These are phyloP conservation scores for Pediacus dermestoides DNA, from an alignment of 2,888 invertebrate species.

Conservation along the genomic window DNA sequence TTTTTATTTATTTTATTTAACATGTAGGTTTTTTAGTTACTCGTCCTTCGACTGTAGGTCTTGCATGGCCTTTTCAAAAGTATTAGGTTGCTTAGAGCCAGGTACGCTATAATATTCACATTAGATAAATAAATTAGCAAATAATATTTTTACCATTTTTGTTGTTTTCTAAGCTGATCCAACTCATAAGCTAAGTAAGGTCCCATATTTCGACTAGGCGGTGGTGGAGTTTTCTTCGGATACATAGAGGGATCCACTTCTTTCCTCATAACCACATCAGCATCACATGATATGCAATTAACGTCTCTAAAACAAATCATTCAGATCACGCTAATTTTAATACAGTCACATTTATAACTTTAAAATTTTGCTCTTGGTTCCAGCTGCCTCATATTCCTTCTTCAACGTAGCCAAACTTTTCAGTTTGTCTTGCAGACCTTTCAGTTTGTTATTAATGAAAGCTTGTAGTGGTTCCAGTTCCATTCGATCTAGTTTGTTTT, in stretches of 20 bases:
- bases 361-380: conserved; percentile 63
- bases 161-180: conserved; percentile 54
- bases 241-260: conserved; percentile 52
- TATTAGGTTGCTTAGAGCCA: conserved; percentile 48
- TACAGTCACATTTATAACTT: conserved; percentile 46
- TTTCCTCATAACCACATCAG: conserved; percentile 67
- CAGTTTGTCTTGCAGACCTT: conserved; percentile 59
- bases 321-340: conserved; percentile 2
- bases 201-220: conserved; percentile 59
- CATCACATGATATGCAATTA: conserved; percentile 75
- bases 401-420: conserved; percentile 58
- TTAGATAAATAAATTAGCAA: neutral
- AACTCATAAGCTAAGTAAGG: conserved; percentile 72
- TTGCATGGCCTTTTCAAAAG: conserved; percentile 47
- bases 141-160: conserved; percentile 47
- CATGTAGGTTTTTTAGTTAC: conserved; percentile 26
- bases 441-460: conserved; percentile 60
- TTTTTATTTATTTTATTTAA: neutral
- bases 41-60: conserved; percentile 34
- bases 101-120: conserved; percentile 41
- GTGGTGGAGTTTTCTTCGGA: conserved; percentile 54
- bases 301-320: conserved; percentile 55
- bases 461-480: conserved; percentile 63
- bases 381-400: conserved; percentile 68
- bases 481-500: conserved; percentile 62